phyloP scores from a whole-genome alignment of 1,140 invertebrate genomes.

The Pseudomyrmex gracilis region DNA sequence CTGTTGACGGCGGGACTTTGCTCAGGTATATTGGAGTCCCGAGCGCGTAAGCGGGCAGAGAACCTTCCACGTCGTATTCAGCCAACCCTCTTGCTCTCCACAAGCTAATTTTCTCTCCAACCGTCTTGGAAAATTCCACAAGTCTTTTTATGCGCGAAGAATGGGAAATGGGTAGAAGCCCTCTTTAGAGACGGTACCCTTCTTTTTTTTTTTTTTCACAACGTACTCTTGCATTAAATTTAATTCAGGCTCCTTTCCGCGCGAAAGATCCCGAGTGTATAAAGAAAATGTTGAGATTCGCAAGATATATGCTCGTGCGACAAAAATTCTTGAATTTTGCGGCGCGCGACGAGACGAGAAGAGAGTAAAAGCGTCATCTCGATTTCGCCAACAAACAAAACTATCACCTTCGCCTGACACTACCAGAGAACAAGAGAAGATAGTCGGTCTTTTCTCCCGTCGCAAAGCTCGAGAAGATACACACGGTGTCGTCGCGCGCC shows the following conservation, averaged over 20 bases:
- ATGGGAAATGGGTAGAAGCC: background rate
- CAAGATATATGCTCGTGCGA: background rate
- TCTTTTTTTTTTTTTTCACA: background rate
- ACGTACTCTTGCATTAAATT: background rate
- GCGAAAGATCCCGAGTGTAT: no score
- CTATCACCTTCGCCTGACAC: slow-evolving; percentile 28
- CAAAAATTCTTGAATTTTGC: background rate
- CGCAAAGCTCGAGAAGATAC: background rate
- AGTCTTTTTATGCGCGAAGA: slow-evolving; percentile 30
- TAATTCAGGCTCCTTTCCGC: background rate
- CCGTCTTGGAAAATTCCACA: slow-evolving; percentile 62
- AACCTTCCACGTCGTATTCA: background rate
- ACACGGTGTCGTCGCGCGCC: background rate
- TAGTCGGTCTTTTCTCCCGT: slow-evolving; percentile 16
- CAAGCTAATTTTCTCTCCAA: slow-evolving; percentile 39
- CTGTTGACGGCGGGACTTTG: background rate
- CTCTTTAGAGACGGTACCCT: background rate
- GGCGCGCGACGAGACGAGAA: background rate
- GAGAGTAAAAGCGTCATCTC: background rate
- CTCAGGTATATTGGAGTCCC: background rate
- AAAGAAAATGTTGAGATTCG: background rate
- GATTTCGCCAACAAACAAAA: background rate
- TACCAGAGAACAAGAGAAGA: slow-evolving; percentile 13
- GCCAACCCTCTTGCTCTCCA: background rate
- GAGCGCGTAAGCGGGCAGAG: no score